Conservation (phyloP, 2,888 invertebrate genomes). For the Pachliopta kotzebuea region DNA sequence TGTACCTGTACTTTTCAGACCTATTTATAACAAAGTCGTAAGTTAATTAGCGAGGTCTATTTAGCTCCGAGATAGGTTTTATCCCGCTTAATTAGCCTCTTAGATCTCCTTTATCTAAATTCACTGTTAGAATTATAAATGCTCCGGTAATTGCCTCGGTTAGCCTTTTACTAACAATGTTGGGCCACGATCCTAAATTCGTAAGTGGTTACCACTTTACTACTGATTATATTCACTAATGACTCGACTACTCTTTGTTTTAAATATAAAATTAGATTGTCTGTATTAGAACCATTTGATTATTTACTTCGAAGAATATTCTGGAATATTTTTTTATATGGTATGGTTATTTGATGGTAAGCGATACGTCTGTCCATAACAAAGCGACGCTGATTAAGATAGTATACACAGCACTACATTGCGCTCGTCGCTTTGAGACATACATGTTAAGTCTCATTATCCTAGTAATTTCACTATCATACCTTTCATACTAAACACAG, state of each 20-base stretch:
- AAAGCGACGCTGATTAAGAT: no score
- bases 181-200: constrained; percentile 13
- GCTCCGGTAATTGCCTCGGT: constrained; percentile 20
- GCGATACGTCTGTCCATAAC: no score
- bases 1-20: no score
- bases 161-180: constrained; percentile 21
- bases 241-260: neutral
- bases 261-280: neutral
- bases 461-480: no score
- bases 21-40: constrained; percentile 10
- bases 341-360: no score
- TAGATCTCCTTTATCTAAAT: constrained; percentile 28
- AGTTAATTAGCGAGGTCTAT: constrained; percentile 17
- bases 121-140: constrained; percentile 23
- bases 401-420: no score
- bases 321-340: no score
- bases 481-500: no score
- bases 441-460: no score
- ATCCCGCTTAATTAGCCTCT: constrained; percentile 27
- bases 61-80: constrained; percentile 23
- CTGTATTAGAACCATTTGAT: no score
- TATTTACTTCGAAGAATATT: no score
- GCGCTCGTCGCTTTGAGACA: no score
- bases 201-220: constrained; percentile 12
- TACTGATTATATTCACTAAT: constrained; percentile 11